Evolutionary conservation across 2,888 invertebrate species (phyloP), one percentile per base, ranked within the genome.

Genomic region (Busseola fusca): DNA sequence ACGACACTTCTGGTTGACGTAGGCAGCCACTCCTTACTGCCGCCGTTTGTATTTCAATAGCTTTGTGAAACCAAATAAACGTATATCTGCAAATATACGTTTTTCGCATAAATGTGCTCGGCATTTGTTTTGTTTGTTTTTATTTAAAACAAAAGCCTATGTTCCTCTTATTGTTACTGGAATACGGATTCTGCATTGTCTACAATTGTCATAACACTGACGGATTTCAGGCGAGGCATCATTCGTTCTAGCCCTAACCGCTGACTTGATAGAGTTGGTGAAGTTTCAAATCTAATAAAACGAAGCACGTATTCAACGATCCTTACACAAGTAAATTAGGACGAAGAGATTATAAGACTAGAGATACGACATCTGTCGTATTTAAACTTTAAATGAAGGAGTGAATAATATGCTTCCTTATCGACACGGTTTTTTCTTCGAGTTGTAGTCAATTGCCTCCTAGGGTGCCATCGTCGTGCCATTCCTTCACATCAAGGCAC

Each of bases 1-100:
- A 91, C 89, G 92, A 90, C 91, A 91, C 92, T 91, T 91, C 89
- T 89, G 92, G 84, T 88, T 90, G 90, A 90, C 88, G 87, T 85
- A 85, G 87, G 86, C 86, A 84, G 82, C 84, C 85, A 86, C 88
- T 88, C 86, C 89, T 88, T 83, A 85, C 86, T 84, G 83, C 84
- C 83, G 80, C 87, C 87, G 87, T 89, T 90, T 88, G 88, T 90
- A 86, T 89, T 90, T 86, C 84, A 82, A 84, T 80, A 76, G 82
- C 86, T 84, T 85, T 86, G 78, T 78, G 58, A 84, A 87, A 88
- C 86, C 76, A 85, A 84, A 76, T 73, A 82, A 86, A 80, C 77
- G 59, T 84, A 86, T 82, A 82, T 84, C 71, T 77, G 64, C 40
- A 76, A 82, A 80, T 76, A 68, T 68, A 76, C 56, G 58, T 60